Evolutionary conservation across 2,113 vertebrate genomes (phyloP).

Genomic region (Galbula dea): DNA sequence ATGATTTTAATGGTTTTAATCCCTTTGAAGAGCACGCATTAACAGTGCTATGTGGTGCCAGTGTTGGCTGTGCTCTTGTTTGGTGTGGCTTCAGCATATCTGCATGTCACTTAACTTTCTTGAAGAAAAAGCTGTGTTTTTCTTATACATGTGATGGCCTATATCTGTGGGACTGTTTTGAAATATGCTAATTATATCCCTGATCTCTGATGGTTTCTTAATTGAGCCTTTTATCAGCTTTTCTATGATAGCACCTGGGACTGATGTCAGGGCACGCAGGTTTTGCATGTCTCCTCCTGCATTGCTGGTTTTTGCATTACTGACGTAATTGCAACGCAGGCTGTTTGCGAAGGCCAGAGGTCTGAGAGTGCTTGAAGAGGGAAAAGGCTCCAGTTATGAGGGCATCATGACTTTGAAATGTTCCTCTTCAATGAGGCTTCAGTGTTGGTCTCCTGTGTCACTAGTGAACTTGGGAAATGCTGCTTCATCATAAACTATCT

Average conservation of each 20-base stretch:
- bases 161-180: neutral
- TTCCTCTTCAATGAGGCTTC: neutral
- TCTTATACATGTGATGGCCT: rapidly evolving
- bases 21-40: neutral
- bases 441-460: neutral
- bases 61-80: neutral
- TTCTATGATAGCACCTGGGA: neutral
- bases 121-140: neutral
- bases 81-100: rapidly evolving
- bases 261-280: neutral
- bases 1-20: neutral
- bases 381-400: neutral
- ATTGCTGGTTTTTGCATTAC: neutral
- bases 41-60: neutral
- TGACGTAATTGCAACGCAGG: neutral
- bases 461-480: neutral
- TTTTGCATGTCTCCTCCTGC: neutral
- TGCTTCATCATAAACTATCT: neutral
- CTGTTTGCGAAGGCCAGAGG: neutral
- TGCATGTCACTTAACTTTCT: neutral
- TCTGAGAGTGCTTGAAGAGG: neutral
- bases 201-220: neutral
- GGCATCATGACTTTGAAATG: neutral
- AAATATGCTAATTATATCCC: neutral
- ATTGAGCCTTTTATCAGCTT: neutral